A percentile compares a stretch with the other conserved stretches of the same genome.
These are phyloP conservation scores for Hipparchia semele DNA, from an alignment of 2,888 invertebrate species.

Conservation along the genomic window DNA sequence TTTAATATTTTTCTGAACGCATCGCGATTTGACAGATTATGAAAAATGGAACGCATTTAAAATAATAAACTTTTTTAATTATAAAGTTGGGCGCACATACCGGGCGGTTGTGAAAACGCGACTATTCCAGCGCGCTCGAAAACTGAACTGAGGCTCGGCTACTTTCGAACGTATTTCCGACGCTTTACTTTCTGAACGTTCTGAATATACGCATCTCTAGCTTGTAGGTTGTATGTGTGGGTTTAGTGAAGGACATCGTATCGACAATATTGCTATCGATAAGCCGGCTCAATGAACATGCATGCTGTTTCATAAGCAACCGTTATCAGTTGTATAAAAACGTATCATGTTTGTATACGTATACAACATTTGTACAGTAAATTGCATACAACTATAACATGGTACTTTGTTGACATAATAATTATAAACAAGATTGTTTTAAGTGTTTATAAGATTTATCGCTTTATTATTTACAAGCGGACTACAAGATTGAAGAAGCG, in stretches of 20 bases:
- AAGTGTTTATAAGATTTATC: background rate
- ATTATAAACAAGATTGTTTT: background rate
- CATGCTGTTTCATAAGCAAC: slow-evolving; percentile 8
- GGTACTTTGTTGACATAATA: background rate
- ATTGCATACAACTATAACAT: background rate
- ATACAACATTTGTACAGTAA: background rate
- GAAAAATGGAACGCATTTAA: slow-evolving; percentile 42
- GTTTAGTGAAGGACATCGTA: slow-evolving; percentile 37
- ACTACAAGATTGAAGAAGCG: no score
- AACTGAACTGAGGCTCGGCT: slow-evolving; percentile 59
- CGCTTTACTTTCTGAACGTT: slow-evolving; percentile 59
- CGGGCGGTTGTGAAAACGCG: slow-evolving; percentile 58
- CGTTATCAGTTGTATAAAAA: slow-evolving; percentile 7
- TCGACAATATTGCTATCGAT: slow-evolving; percentile 35
- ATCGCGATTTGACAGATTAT: slow-evolving; percentile 15
- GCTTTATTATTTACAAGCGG: background rate
- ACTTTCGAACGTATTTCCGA: slow-evolving; percentile 63
- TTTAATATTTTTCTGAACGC: background rate
- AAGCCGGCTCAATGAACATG: background rate
- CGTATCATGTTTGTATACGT: background rate
- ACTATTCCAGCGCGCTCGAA: slow-evolving; percentile 57
- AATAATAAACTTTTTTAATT: slow-evolving; percentile 28
- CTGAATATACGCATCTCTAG: slow-evolving; percentile 42
- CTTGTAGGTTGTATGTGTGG: slow-evolving; percentile 36
- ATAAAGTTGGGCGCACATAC: slow-evolving; percentile 55